Conservation (phyloP, 2,113 vertebrate genomes). For the Polypterus senegalus region DNA sequence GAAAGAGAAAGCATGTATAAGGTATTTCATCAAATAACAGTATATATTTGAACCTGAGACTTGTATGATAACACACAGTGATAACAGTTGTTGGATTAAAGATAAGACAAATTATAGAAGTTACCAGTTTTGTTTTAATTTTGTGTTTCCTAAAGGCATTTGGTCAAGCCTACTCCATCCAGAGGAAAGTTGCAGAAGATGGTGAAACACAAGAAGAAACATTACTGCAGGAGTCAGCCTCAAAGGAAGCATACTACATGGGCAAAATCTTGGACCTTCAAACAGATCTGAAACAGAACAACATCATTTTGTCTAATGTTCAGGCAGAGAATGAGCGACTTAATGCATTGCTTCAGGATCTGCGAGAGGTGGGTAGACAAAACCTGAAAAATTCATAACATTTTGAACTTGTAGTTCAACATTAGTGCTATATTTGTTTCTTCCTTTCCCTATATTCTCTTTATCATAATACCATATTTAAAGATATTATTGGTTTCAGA, state of each 20-base stretch:
- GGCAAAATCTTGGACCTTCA: slow-evolving; percentile 82
- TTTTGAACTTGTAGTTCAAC: no score
- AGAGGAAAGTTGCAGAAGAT: slow-evolving; percentile 92
- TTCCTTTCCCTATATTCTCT: no score
- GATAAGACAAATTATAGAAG: no score
- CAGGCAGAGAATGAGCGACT: slow-evolving; percentile 82
- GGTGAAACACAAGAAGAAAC: slow-evolving; percentile 90
- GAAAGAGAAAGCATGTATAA: no score
- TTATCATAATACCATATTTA: no score
- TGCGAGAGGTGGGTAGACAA: slow-evolving; percentile 69
- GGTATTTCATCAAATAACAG: no score
- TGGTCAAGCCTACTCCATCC: slow-evolving; percentile 87
- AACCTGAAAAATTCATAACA: no score
- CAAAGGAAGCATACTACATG: slow-evolving; percentile 86
- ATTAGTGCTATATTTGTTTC: no score
- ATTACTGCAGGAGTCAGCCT: slow-evolving; percentile 85
- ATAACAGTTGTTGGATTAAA: no score
- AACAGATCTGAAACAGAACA: slow-evolving; percentile 72
- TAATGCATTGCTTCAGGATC: slow-evolving; percentile 60
- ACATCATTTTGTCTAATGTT: slow-evolving; percentile 62
- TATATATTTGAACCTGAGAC: no score
- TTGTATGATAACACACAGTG: no score
- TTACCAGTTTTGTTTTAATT: background rate
- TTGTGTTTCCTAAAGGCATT: slow-evolving; percentile 64
- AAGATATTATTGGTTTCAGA: no score